Evolutionary conservation across 2,888 invertebrate genomes (phyloP).

Genomic region (Pammene fasciana): DNA sequence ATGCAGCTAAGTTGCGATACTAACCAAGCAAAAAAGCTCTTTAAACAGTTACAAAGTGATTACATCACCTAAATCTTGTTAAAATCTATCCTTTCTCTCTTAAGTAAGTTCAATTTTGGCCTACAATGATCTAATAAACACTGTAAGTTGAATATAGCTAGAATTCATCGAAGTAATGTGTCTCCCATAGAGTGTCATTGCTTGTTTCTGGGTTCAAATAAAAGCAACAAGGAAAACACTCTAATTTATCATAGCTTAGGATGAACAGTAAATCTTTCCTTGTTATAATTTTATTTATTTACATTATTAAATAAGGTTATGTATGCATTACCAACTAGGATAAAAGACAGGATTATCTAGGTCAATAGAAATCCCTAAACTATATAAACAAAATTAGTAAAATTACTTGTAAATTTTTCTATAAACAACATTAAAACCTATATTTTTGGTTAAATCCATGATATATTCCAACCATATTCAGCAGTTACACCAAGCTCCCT

Average conservation of each 20-base stretch:
- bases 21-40: conserved; percentile 22
- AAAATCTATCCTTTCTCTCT: conserved; percentile 32
- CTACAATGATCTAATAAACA: background rate
- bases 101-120: background rate
- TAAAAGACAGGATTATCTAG: background rate
- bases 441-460: background rate
- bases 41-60: conserved; percentile 1
- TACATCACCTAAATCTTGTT: conserved; percentile 19
- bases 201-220: conserved; percentile 4
- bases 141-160: background rate
- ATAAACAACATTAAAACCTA: background rate
- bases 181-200: background rate
- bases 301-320: conserved; percentile 20
- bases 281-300: background rate
- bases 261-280: background rate
- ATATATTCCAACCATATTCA: background rate
- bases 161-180: background rate
- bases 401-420: background rate
- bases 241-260: conserved; percentile 2
- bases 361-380: too few species aligned
- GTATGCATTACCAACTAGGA: conserved; percentile 3
- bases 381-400: too few species aligned
- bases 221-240: conserved; percentile 10
- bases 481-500: background rate
- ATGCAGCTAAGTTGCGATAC: conserved; percentile 14